Conservation (phyloP, 2,113 vertebrate species). For the Lagopus leucura region DNA sequence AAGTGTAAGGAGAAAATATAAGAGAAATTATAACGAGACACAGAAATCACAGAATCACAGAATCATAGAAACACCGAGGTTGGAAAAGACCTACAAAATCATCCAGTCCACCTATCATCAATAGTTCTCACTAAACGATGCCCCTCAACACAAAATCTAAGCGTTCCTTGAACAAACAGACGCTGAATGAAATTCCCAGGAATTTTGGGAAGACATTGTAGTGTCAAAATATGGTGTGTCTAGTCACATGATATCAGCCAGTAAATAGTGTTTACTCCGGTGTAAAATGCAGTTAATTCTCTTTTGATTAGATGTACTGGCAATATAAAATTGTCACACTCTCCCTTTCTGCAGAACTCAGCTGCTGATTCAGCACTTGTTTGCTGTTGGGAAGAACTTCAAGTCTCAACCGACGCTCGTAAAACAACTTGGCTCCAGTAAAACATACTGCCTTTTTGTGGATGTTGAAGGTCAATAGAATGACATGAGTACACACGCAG, state of each 20-base stretch:
- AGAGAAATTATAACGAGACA: not conserved
- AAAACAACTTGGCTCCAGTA: not conserved
- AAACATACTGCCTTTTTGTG: conserved; percentile 27
- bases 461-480: conserved; percentile 17
- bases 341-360: conserved; percentile 4
- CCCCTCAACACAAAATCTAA: too few relatives aligned
- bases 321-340: not conserved
- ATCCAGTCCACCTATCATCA: too few relatives aligned
- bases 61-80: too few relatives aligned
- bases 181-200: not conserved
- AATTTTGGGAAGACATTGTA: not conserved
- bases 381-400: not conserved
- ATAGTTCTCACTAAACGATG: too few relatives aligned
- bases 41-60: not conserved
- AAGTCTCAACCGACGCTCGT: not conserved
- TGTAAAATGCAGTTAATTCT: not conserved
- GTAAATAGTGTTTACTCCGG: not conserved
- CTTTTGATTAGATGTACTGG: not conserved
- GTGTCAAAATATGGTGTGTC: not conserved
- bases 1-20: not conserved
- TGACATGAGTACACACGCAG: not conserved
- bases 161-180: not conserved
- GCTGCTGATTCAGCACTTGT: conserved; percentile 26
- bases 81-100: too few relatives aligned
- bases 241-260: not conserved